Evolutionary conservation across 2,113 vertebrate species (phyloP).

Genomic region (Indicator maculatus): DNA sequence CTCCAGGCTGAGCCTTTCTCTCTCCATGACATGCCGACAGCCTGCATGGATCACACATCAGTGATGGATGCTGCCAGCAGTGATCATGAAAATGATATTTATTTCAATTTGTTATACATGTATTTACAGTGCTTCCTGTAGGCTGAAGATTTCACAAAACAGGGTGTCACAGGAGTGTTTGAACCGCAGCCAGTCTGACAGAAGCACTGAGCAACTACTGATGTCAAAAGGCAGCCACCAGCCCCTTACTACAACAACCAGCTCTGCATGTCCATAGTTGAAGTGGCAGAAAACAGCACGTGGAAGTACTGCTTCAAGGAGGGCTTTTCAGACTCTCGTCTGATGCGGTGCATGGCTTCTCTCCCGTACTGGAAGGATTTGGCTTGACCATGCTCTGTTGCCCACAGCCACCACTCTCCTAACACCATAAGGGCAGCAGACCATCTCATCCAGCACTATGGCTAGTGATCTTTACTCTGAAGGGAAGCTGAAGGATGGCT

Average conservation of each 20-base stretch:
- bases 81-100: fast-evolving
- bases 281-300: neutral
- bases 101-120: neutral
- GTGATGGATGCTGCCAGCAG: neutral
- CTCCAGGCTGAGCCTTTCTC: neutral
- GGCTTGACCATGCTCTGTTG: neutral
- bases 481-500: neutral
- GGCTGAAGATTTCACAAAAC: neutral
- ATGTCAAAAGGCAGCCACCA: neutral
- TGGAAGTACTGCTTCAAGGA: neutral
- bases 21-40: fast-evolving
- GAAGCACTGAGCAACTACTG: fast-evolving
- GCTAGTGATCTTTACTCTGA: neutral
- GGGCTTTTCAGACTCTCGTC: neutral
- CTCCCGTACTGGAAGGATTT: fast-evolving
- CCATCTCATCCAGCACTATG: fast-evolving
- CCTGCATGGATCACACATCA: fast-evolving
- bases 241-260: neutral
- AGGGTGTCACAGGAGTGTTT: neutral
- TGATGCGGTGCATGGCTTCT: neutral
- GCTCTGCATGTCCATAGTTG: fast-evolving
- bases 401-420: neutral
- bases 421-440: fast-evolving
- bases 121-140: neutral
- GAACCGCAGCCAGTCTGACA: fast-evolving